These are phyloP conservation scores for Vannuccia rotundouncinata DNA, from an alignment of 2,888 invertebrate species.

Conservation along the genomic window DNA sequence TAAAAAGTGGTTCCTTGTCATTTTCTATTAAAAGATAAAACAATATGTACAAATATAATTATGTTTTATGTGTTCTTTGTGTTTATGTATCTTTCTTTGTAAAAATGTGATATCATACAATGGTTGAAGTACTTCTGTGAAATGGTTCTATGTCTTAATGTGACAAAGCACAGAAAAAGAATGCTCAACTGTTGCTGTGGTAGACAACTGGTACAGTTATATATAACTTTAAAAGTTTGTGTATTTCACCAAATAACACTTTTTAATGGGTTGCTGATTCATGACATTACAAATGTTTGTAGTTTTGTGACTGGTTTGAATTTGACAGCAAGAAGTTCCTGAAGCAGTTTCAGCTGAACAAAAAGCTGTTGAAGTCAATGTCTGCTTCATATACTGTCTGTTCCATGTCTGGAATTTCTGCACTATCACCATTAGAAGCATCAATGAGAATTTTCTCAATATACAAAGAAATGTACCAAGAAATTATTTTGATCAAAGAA, in stretches of 20 bases:
- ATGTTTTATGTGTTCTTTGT: not conserved
- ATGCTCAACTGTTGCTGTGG: slow-evolving; percentile 4
- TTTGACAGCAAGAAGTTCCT: not conserved
- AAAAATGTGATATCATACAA: slow-evolving; percentile 20
- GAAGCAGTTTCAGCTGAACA: slow-evolving; percentile 2
- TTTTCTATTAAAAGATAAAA: not conserved
- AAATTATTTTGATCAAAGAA: slow-evolving; percentile 9
- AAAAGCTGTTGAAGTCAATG: slow-evolving; percentile 16
- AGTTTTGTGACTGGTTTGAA: slow-evolving; percentile 11
- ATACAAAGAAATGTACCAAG: not conserved
- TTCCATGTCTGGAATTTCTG: slow-evolving; percentile 10
- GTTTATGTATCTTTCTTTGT: not conserved
- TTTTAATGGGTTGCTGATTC: slow-evolving; percentile 20
- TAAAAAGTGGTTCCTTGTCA: not conserved
- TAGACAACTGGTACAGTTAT: slow-evolving; percentile 16
- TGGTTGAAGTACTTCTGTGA: slow-evolving; percentile 1
- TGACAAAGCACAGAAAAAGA: slow-evolving; percentile 18
- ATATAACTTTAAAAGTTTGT: slow-evolving; percentile 24
- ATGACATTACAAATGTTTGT: slow-evolving; percentile 21
- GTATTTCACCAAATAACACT: slow-evolving; percentile 11
- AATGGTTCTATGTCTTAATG: slow-evolving; percentile 16
- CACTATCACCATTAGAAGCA: slow-evolving; percentile 16
- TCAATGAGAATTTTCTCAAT: slow-evolving; percentile 8
- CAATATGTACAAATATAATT: not conserved
- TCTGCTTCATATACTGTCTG: slow-evolving; percentile 4